phyloP scores from a whole-genome alignment of 1,140 invertebrate genomes.

The Venturia canescens region DNA sequence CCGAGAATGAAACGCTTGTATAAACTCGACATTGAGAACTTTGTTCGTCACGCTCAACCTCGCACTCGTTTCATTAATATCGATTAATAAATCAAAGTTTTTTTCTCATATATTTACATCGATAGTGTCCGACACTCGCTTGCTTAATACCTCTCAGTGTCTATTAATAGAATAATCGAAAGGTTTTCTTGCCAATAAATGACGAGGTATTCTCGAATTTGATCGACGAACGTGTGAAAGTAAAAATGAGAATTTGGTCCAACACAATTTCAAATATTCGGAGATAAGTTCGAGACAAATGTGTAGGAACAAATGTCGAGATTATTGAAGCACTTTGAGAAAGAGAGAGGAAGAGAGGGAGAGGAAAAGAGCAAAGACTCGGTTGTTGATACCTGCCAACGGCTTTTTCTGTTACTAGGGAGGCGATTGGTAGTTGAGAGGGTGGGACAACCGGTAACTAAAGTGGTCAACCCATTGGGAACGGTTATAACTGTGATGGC shows the following conservation, averaged over 20 bases:
- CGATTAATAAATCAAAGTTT: too few species aligned
- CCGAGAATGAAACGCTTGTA: not conserved
- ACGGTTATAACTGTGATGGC: constrained; percentile 81
- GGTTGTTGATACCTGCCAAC: constrained; percentile 82
- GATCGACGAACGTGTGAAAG: not conserved
- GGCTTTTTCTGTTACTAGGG: constrained; percentile 86
- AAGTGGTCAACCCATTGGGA: constrained; percentile 85
- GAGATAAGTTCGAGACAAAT: too few species aligned
- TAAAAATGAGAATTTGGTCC: not conserved
- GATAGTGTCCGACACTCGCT: too few species aligned
- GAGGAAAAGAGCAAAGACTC: constrained; percentile 18
- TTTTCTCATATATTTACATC: too few species aligned
- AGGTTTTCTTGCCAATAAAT: too few species aligned
- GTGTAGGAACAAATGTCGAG: not conserved
- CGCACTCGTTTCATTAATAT: not conserved
- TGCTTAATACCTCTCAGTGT: too few species aligned
- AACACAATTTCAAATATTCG: too few species aligned
- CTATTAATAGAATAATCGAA: too few species aligned
- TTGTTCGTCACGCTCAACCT: not conserved
- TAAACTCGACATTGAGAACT: not conserved
- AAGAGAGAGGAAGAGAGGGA: not conserved
- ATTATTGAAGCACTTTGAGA: not conserved
- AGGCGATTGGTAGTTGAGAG: constrained; percentile 79
- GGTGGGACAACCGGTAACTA: constrained; percentile 79
- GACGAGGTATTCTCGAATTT: too few species aligned